Evolutionary conservation across 2,888 invertebrate species (phyloP).

Genomic region (Labia minor): DNA sequence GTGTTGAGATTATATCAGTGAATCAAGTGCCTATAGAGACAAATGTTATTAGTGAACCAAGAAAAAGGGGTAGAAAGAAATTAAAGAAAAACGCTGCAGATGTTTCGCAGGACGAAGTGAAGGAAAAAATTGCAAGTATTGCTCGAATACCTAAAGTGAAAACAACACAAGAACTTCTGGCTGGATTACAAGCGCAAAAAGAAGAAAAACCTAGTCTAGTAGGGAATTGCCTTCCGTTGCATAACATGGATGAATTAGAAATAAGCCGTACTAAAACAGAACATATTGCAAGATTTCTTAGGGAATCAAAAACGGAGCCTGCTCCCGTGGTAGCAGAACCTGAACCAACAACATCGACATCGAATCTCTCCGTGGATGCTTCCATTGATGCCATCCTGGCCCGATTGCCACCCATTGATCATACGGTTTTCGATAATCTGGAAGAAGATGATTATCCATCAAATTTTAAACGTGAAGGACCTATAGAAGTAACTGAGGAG

Average conservation of each 20-base stretch:
- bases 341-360: slow-evolving; percentile 25
- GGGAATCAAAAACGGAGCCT: slow-evolving; percentile 26
- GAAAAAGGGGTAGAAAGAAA: slow-evolving; percentile 49
- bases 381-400: slow-evolving; percentile 50
- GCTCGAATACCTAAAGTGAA: slow-evolving; percentile 52
- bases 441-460: slow-evolving; percentile 19
- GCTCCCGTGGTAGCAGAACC: slow-evolving; percentile 28
- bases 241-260: slow-evolving; percentile 24
- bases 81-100: slow-evolving; percentile 39
- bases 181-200: slow-evolving; percentile 51
- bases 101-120: slow-evolving; percentile 38
- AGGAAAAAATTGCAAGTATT: slow-evolving; percentile 47
- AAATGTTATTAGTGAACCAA: slow-evolving; percentile 35
- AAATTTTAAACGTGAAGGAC: slow-evolving; percentile 15
- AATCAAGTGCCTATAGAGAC: slow-evolving; percentile 21
- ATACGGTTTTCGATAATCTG: slow-evolving; percentile 23
- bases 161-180: slow-evolving; percentile 70
- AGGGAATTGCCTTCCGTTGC: slow-evolving; percentile 26
- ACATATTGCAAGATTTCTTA: slow-evolving; percentile 36
- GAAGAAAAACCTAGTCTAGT: slow-evolving; percentile 28
- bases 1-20: slow-evolving; percentile 21
- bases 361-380: background rate
- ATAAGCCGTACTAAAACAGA: slow-evolving; percentile 36
- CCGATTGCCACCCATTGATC: slow-evolving; percentile 51
- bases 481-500: slow-evolving; percentile 34